A percentile compares a stretch with the other conserved stretches of the same genome.
phyloP scores from a whole-genome alignment of 2,888 invertebrate genomes.

The Opisthograptis luteolata region DNA sequence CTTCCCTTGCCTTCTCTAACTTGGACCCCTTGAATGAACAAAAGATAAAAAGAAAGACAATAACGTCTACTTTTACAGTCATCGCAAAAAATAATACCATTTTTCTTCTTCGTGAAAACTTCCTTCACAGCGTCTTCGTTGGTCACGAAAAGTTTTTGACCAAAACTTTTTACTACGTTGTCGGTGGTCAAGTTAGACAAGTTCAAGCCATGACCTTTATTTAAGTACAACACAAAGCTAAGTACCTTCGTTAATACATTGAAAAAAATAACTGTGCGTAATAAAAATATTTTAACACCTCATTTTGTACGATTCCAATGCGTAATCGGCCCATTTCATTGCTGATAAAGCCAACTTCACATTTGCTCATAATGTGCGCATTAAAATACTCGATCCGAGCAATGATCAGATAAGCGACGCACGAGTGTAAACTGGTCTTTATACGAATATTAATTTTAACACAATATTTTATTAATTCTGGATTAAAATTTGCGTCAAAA shows the following conservation, averaged over 20 bases:
- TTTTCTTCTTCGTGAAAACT: no score
- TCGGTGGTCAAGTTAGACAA: no score
- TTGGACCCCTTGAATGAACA: no score
- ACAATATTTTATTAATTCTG: background rate
- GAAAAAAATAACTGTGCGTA: background rate
- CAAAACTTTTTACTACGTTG: no score
- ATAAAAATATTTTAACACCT: constrained; percentile 13
- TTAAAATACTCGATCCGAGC: constrained; percentile 22
- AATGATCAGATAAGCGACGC: constrained; percentile 15
- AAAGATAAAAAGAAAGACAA: no score
- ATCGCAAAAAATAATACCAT: no score
- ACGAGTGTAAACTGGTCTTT: constrained; percentile 19
- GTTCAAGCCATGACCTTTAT: background rate
- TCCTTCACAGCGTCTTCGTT: no score
- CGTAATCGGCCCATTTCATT: constrained; percentile 11
- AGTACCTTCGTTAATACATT: no score
- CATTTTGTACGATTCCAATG: constrained; percentile 12
- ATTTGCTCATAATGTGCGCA: constrained; percentile 14
- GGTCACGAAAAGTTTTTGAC: no score
- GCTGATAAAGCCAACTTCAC: constrained; percentile 17
- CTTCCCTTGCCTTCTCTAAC: no score
- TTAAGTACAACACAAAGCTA: no score
- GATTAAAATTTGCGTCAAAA: background rate
- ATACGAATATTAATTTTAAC: constrained; percentile 8
- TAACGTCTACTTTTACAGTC: no score